Base-by-base conservation (phyloP, 2,888 invertebrate species). In the Pyrochroa serraticornis region DNA sequence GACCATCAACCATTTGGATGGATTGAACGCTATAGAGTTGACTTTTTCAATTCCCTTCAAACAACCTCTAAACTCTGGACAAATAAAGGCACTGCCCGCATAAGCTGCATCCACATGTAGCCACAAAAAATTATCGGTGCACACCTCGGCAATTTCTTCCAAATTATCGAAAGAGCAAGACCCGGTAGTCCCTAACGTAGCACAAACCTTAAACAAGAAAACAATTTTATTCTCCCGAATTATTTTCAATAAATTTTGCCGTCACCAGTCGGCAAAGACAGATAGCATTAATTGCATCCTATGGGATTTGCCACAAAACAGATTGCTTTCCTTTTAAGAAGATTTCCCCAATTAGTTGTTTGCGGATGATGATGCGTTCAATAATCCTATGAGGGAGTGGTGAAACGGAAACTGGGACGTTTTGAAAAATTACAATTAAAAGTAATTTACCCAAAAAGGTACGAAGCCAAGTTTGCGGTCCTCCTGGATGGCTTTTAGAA, bases 1-100 rank as follows among this genome's bases (percentile, higher is more conserved):
- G 6, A 98, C 93, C 95, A 99, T 93, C 77, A 99, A 81, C 95
- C 98, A 98, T 79, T 99, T 99, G 55, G 97, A 97, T 0, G 98
- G 96, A 80, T 99, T 99, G 79, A 98, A 98, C 1, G 97, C 97
- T 64, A 98, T 90, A 0, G 98, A 98, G 74, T 97, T 91, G 0
- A 93, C 97, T 67, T 87, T 82, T 73, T 96, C 92, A n/a, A 97
- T 88, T 3, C 97, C 97, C 58, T 88, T 86, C 73, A 97, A 79
- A 92, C 95, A 94, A 62, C 87, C 86, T 42, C 97, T 89, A 79
- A 87, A 97, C 79, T 99, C 98, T 0, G 97, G 97, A 74, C 98
- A 99, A 39, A 98, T 85, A 74, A 97, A 97, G 0, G 95, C 93
- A 63, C 92, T 92, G 7, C 98, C 98, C 0, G 99, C 98, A 72